phyloP scores from a whole-genome alignment of 2,797 vertebrate species.

The Sebastes trivittatus region DNA sequence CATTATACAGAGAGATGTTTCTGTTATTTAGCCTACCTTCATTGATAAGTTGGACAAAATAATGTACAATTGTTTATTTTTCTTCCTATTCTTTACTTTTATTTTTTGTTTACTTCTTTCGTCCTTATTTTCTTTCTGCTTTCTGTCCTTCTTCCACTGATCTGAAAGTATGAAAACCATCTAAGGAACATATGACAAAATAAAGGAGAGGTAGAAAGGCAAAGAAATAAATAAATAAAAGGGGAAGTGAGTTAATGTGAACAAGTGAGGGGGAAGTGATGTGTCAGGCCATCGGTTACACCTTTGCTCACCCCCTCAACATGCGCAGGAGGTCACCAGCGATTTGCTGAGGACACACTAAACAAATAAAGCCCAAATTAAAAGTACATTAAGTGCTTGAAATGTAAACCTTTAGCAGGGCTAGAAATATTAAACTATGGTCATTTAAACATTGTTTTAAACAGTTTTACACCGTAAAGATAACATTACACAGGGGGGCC shows the following conservation, averaged over 20 bases:
- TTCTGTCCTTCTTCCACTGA: not conserved
- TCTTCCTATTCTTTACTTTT: not conserved
- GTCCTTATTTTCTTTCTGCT: not conserved
- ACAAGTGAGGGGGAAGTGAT: slow-evolving; percentile 2
- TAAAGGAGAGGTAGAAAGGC: not conserved
- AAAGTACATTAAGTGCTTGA: slow-evolving; percentile 77
- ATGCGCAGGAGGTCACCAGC: slow-evolving; percentile 54
- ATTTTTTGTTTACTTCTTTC: not conserved
- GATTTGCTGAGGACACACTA: slow-evolving; percentile 70
- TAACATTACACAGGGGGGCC: slow-evolving; percentile 70
- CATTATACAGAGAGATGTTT: too few relatives aligned
- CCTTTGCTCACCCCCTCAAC: slow-evolving; percentile 38
- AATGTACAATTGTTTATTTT: too few relatives aligned
- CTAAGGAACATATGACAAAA: not conserved
- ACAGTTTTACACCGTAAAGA: slow-evolving; percentile 79
- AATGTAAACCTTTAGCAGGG: slow-evolving; percentile 72
- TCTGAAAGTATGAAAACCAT: not conserved
- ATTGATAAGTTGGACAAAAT: too few relatives aligned
- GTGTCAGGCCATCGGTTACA: slow-evolving; percentile 63
- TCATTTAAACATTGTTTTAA: slow-evolving; percentile 78
- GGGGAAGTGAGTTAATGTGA: slow-evolving; percentile 3
- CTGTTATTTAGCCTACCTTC: too few relatives aligned
- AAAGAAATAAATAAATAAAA: not conserved
- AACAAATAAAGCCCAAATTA: slow-evolving; percentile 77
- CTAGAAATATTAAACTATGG: slow-evolving; percentile 71